These are phyloP conservation scores for Thamnophis sirtalis DNA, from an alignment of 2,113 vertebrate genomes.

Conservation along the genomic window DNA sequence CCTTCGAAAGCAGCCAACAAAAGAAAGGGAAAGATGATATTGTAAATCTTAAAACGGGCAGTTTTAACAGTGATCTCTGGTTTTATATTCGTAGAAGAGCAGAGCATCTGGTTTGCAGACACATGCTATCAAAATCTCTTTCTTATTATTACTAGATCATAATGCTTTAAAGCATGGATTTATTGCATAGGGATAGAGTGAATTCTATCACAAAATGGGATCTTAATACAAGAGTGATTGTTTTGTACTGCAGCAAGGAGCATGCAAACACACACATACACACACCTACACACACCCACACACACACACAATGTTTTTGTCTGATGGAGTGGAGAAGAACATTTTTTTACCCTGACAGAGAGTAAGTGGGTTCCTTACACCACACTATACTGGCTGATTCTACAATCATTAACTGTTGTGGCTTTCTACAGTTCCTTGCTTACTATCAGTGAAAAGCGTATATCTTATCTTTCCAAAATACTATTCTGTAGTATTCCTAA, in stretches of 20 bases:
- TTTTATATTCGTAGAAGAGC: conserved; percentile 24
- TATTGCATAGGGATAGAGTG: background rate
- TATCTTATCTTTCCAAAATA: background rate
- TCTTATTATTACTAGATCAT: background rate
- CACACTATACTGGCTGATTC: background rate
- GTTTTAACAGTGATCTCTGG: conserved; percentile 13
- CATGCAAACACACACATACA: background rate
- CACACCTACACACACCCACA: background rate
- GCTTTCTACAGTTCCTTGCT: background rate
- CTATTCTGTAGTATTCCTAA: background rate
- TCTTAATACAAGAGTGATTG: conserved; percentile 21
- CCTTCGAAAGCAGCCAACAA: conserved; percentile 32
- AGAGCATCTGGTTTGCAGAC: conserved; percentile 32
- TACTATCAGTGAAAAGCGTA: background rate
- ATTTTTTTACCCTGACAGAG: background rate
- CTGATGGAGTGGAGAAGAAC: background rate
- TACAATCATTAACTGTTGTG: background rate
- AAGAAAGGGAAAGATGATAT: background rate
- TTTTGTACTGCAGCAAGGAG: background rate
- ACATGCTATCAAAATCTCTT: background rate
- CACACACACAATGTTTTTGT: background rate
- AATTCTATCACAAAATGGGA: background rate
- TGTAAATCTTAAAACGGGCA: conserved; percentile 1
- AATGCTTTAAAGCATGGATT: background rate
- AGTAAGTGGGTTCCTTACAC: background rate